These are phyloP conservation scores for Orcinus orca DNA, from an alignment of 2,113 vertebrate genomes.

Conservation along the genomic window DNA sequence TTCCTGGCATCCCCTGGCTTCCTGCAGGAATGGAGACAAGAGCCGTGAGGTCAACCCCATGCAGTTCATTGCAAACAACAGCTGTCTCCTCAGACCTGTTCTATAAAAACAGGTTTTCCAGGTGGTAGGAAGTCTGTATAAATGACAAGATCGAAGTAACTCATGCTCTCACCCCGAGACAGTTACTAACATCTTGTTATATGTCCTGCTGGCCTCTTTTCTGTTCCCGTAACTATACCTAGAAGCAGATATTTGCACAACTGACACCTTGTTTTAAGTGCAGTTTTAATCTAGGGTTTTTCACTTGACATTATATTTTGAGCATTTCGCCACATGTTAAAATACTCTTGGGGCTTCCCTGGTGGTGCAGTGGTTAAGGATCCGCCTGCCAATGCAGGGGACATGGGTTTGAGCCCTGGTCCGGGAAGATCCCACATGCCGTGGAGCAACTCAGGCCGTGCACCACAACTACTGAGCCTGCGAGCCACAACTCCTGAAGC, in stretches of 20 bases:
- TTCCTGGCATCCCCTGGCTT: conserved; percentile 88
- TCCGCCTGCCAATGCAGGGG: no score
- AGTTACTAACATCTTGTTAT: fast-evolving
- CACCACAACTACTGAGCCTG: no score
- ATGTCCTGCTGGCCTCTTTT: neutral
- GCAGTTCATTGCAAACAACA: fast-evolving
- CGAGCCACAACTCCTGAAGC: no score
- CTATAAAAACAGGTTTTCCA: neutral
- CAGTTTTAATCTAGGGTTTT: neutral
- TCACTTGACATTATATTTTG: neutral
- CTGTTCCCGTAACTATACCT: fast-evolving
- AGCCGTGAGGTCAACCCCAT: neutral
- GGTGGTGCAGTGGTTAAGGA: no score
- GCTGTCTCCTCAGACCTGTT: fast-evolving
- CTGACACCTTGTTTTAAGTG: fast-evolving
- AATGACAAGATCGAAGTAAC: neutral
- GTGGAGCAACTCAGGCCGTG: no score
- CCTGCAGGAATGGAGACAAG: conserved; percentile 74
- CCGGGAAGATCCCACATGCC: no score
- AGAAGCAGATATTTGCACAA: fast-evolving
- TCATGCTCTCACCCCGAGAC: fast-evolving
- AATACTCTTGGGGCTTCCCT: neutral
- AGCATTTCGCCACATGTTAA: neutral
- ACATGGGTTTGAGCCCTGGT: no score
- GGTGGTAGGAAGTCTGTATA: neutral